Conservation (phyloP, 2,888 invertebrate genomes). For the Acrobasis consociella region DNA sequence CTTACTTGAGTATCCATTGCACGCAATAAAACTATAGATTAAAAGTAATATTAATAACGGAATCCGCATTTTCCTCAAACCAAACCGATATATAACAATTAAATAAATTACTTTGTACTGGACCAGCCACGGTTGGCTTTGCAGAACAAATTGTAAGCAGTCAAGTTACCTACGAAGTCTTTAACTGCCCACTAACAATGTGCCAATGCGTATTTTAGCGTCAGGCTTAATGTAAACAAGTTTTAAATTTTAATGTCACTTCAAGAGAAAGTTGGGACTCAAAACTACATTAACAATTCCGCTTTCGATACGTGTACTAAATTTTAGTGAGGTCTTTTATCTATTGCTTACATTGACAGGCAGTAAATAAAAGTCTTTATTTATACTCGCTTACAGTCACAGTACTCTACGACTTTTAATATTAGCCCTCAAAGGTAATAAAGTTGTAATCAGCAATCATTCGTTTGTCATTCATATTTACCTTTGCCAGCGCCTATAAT, state of each 20-base stretch:
- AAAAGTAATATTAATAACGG: constrained; percentile 36
- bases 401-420: too few relatives aligned
- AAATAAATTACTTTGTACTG: constrained; percentile 28
- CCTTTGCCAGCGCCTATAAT: too few relatives aligned
- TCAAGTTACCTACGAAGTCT: constrained; percentile 63
- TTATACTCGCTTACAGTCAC: not conserved
- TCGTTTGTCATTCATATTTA: too few relatives aligned
- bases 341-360: not conserved
- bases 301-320: constrained; percentile 63
- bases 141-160: constrained; percentile 63
- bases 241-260: constrained; percentile 76
- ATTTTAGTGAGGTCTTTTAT: constrained; percentile 35
- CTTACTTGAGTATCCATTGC: constrained; percentile 25
- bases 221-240: constrained; percentile 70
- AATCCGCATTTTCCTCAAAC: constrained; percentile 38
- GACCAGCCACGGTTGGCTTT: constrained; percentile 51
- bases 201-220: constrained; percentile 64
- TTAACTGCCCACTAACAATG: constrained; percentile 65
- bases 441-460: too few relatives aligned
- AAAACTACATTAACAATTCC: constrained; percentile 54
- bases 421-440: too few relatives aligned
- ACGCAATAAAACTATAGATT: constrained; percentile 30
- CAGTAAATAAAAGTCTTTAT: not conserved
- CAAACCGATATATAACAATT: constrained; percentile 23
- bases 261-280: constrained; percentile 67